Evolutionary conservation across 35 echinoderm and acorn worm species (phyloP).

Genomic region (Nesometra sesokonis): DNA sequence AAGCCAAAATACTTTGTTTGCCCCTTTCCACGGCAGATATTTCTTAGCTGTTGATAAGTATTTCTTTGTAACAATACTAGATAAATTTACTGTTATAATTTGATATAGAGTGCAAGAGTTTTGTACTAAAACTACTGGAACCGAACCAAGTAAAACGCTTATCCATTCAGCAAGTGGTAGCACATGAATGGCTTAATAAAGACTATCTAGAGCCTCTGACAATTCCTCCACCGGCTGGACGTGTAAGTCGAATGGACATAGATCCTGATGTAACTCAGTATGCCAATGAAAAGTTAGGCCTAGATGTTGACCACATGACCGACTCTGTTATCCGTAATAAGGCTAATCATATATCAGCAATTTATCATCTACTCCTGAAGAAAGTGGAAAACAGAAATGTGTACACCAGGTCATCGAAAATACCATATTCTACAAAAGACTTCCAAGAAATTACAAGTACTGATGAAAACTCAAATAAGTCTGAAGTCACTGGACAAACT

Average conservation of each 20-base stretch:
- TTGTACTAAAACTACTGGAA: conserved; percentile 56
- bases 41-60: background rate
- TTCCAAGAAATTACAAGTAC: background rate
- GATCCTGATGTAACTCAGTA: conserved; percentile 68
- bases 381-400: conserved; percentile 9
- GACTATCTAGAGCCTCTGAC: background rate
- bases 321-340: conserved; percentile 46
- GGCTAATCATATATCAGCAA: conserved; percentile 70
- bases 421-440: background rate
- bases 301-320: conserved; percentile 50
- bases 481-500: background rate
- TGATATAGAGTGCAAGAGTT: conserved; percentile 68
- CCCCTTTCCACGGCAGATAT: background rate
- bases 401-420: background rate
- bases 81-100: background rate
- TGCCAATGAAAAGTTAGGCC: conserved; percentile 53
- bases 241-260: conserved; percentile 54
- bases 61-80: background rate
- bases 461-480: background rate
- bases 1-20: background rate
- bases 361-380: conserved; percentile 64
- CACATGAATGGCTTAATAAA: conserved; percentile 52
- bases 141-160: conserved; percentile 54
- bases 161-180: conserved; percentile 36
- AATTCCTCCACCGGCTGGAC: background rate